These are phyloP conservation scores for Heptranchias perlo DNA, from an alignment of 2,113 vertebrate species.

Conservation along the genomic window DNA sequence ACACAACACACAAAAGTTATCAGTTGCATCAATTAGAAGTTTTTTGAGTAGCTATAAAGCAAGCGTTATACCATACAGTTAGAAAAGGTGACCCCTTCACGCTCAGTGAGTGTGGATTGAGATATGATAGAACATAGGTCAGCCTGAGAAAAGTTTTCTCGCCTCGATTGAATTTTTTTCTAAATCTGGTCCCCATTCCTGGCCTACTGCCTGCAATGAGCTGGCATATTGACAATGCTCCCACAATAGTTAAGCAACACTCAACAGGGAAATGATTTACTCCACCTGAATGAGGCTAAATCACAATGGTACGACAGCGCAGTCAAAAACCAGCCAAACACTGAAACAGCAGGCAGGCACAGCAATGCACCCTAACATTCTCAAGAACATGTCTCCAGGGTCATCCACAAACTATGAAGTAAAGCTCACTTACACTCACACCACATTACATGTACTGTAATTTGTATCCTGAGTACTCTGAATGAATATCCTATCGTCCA, in stretches of 20 bases:
- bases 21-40: background rate
- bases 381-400: background rate
- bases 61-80: background rate
- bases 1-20: background rate
- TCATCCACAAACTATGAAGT: background rate
- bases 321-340: background rate
- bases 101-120: background rate
- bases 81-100: conserved; percentile 43
- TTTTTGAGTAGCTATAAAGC: background rate
- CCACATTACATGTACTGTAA: background rate
- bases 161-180: background rate
- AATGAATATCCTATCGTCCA: background rate
- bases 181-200: background rate
- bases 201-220: background rate
- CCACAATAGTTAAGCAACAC: background rate
- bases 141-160: background rate
- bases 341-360: background rate
- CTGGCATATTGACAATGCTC: background rate
- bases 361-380: background rate
- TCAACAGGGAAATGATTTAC: background rate
- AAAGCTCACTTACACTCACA: background rate
- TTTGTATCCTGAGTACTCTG: background rate
- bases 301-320: background rate
- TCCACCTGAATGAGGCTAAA: background rate
- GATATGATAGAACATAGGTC: background rate